phyloP scores from a whole-genome alignment of 2,113 vertebrate genomes.

The Lophius piscatorius region DNA sequence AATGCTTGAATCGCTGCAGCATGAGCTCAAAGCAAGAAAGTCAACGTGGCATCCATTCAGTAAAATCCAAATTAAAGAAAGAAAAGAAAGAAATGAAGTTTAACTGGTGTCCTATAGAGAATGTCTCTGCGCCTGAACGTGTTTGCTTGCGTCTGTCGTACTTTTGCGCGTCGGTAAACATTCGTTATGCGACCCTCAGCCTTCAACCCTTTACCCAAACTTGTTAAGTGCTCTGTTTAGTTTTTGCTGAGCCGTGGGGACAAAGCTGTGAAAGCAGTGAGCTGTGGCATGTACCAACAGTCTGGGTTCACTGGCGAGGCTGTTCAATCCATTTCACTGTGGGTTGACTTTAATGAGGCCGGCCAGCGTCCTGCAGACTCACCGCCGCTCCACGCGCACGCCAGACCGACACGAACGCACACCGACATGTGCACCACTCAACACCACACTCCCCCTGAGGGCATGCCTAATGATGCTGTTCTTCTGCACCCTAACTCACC shows the following conservation, averaged over 20 bases:
- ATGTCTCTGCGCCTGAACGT: background rate
- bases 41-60: too few relatives aligned
- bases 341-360: slow-evolving; percentile 74
- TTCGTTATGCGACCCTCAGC: slow-evolving; percentile 45
- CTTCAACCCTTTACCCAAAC: slow-evolving; percentile 65
- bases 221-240: slow-evolving; percentile 72
- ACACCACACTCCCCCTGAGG: slow-evolving; percentile 48
- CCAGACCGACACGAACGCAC: slow-evolving; percentile 35
- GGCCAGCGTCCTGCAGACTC: slow-evolving; percentile 42
- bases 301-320: slow-evolving; percentile 70
- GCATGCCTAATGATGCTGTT: slow-evolving; percentile 65
- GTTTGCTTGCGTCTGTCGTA: slow-evolving; percentile 44
- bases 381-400: slow-evolving; percentile 36
- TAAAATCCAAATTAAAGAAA: too few relatives aligned
- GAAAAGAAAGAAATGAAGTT: too few relatives aligned
- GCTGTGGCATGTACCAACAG: slow-evolving; percentile 62
- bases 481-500: slow-evolving; percentile 64
- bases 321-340: slow-evolving; percentile 74
- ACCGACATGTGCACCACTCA: slow-evolving; percentile 47
- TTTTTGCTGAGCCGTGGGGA: slow-evolving; percentile 61
- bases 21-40: too few relatives aligned
- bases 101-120: too few relatives aligned
- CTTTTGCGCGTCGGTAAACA: slow-evolving; percentile 60
- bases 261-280: slow-evolving; percentile 67
- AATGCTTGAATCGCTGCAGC: too few relatives aligned